phyloP scores from a whole-genome alignment of 2,113 vertebrate genomes.

The Bolborhynchus lineola region DNA sequence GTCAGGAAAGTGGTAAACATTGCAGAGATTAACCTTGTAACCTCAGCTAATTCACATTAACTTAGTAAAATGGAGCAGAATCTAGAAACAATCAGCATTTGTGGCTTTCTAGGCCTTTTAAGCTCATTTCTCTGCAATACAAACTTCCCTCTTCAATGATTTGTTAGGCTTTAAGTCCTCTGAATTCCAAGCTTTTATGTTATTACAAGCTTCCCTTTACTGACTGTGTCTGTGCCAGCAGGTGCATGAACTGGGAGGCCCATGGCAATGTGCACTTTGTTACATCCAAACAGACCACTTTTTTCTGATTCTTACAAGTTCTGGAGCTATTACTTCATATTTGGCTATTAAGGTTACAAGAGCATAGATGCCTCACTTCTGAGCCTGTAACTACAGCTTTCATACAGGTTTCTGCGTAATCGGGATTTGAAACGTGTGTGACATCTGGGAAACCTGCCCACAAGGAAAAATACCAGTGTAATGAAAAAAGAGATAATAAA shows the following conservation, averaged over 20 bases:
- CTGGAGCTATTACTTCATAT: background rate
- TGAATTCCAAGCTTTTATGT: conserved; percentile 50
- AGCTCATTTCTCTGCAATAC: conserved; percentile 5
- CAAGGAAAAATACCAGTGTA: background rate
- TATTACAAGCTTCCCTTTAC: conserved; percentile 43
- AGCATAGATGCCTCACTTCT: background rate
- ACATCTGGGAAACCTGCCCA: background rate
- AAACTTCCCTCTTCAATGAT: background rate
- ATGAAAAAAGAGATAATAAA: background rate
- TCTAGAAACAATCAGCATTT: conserved; percentile 35
- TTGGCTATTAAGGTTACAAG: background rate
- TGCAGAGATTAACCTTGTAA: conserved; percentile 53
- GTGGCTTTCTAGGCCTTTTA: conserved; percentile 35
- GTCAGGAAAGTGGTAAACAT: conserved; percentile 42
- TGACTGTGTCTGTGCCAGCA: conserved; percentile 28
- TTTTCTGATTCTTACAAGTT: background rate
- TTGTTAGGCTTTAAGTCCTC: background rate
- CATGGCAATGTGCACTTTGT: conserved; percentile 15
- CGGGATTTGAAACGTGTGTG: background rate
- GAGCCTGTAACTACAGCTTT: background rate
- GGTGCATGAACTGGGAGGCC: conserved; percentile 24
- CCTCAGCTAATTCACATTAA: conserved; percentile 38
- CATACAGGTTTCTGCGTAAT: background rate
- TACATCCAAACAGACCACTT: background rate
- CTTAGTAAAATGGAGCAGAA: conserved; percentile 32